Base-by-base conservation (phyloP, 2,797 vertebrate genomes). In the Syndactyla subalaris region DNA sequence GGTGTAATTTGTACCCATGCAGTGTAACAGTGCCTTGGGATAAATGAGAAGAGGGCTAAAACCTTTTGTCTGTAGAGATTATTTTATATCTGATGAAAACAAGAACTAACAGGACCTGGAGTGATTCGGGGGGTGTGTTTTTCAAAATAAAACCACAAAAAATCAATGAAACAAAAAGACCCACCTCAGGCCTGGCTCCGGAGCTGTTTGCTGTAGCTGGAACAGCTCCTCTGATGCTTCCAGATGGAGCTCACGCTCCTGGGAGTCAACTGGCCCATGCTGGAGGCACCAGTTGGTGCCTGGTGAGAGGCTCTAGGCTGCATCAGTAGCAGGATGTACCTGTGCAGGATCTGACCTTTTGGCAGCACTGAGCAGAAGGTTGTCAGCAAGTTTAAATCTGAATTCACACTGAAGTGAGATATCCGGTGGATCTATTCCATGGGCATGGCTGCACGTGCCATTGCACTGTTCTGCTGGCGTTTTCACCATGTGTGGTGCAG, bases 361-460 rank as follows among this genome's bases (percentile, higher is more conserved):
- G 8, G 66, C 68, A 36, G 77, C 27, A 5, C 29, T 0, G 2
- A 36, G 21, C 52, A 67, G 58, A 30, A 72, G 70, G 83, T 21
- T 39, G 10, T 30, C 41, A 22, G 57, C 0, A 4, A 62, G 29
- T 62, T 78, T 32, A 11, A 9, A 38, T 71, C n/a, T 20, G 54
- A 32, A 41, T 92, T 93, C n/a, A 26, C 54, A 16, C 57, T 5
- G 0, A 26, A 32, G 32, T 21, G 4, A 34, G 43, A 22, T 21
- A 16, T 10, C 49, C 0, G 6, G 7, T 14, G 49, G 62, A 10
- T 18, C 32, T 15, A 0, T 16, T 19, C 27, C 8, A 0, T 7
- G 7, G 84, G 45, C 74, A 32, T 0, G 4, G 43, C 51, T 38
- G 27, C 3, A 0, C 10, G 21, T 26, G 32, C 32, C 38, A 0